Conservation (phyloP, 2,797 vertebrate genomes). For the Paedocypris micromegethes region DNA sequence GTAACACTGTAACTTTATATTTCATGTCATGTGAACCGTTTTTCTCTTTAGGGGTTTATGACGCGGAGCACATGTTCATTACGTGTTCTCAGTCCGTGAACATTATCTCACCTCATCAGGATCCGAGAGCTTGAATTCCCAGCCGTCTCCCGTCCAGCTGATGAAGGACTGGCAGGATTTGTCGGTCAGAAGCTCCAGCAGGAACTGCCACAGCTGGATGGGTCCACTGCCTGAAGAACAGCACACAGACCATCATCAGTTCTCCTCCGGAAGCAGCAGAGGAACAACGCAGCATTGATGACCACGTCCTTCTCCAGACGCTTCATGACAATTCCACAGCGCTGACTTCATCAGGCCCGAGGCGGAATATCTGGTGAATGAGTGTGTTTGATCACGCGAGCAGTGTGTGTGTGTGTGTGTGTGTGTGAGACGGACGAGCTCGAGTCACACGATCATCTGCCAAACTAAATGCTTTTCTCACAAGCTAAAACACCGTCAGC, state of each 20-base stretch:
- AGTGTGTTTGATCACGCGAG: conserved; percentile 20
- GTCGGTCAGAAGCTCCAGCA: conserved; percentile 96
- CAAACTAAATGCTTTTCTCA: background rate
- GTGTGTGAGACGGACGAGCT: conserved; percentile 40
- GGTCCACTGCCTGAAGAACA: conserved; percentile 84
- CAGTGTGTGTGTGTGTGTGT: conserved; percentile 27
- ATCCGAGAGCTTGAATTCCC: conserved; percentile 99
- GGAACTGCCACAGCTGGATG: conserved; percentile 98
- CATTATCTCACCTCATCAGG: conserved; percentile 89
- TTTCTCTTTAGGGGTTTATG: too few relatives aligned
- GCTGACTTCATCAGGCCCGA: conserved; percentile 62
- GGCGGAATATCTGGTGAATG: conserved; percentile 35
- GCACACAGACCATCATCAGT: too few relatives aligned
- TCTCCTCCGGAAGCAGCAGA: background rate
- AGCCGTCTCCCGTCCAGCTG: conserved; percentile 99
- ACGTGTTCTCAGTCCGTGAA: background rate
- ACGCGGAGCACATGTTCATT: too few relatives aligned
- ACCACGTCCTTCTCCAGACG: conserved; percentile 42
- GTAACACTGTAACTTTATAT: too few relatives aligned
- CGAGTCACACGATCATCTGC: conserved; percentile 4
- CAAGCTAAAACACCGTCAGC: background rate
- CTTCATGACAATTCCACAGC: conserved; percentile 61
- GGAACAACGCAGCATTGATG: conserved; percentile 44
- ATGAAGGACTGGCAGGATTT: conserved; percentile 99
- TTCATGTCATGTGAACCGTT: too few relatives aligned